phyloP scores from a whole-genome alignment of 2,113 vertebrate genomes.

The Poeciliopsis retropinna region DNA sequence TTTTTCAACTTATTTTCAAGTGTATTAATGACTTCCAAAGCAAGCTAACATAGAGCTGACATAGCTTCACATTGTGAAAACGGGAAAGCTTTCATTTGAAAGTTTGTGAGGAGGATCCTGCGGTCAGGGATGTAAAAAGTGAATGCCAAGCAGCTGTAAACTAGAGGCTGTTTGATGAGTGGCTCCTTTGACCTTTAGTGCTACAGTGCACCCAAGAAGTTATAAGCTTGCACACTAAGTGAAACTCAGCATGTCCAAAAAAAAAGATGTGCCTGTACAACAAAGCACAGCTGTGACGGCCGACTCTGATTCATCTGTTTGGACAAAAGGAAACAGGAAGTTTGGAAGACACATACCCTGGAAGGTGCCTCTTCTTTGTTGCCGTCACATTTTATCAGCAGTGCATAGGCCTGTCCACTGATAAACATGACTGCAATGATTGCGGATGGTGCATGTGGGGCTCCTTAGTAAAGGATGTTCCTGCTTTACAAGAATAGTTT shows the following conservation, averaged over 20 bases:
- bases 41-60: background rate
- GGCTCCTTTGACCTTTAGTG: conserved; percentile 27
- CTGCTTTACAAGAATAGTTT: background rate
- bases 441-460: conserved; percentile 19
- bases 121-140: conserved; percentile 44
- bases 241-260: conserved; percentile 22
- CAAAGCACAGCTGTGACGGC: conserved; percentile 10
- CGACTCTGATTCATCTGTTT: conserved; percentile 12
- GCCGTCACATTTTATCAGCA: conserved; percentile 62
- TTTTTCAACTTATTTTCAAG: background rate
- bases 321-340: conserved; percentile 60
- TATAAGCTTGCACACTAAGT: background rate
- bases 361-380: conserved; percentile 14
- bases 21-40: background rate
- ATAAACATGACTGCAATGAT: conserved; percentile 47
- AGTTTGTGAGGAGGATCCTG: conserved; percentile 53
- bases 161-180: conserved; percentile 30
- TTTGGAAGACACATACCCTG: conserved; percentile 14
- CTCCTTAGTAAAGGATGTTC: background rate
- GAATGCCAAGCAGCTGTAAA: conserved; percentile 24
- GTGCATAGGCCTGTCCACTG: conserved; percentile 42
- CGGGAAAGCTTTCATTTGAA: conserved; percentile 17
- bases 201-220: background rate
- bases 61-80: conserved; percentile 16
- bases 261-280: conserved; percentile 23